Conservation (phyloP, 2,113 vertebrate genomes). For the Dicentrarchus labrax region DNA sequence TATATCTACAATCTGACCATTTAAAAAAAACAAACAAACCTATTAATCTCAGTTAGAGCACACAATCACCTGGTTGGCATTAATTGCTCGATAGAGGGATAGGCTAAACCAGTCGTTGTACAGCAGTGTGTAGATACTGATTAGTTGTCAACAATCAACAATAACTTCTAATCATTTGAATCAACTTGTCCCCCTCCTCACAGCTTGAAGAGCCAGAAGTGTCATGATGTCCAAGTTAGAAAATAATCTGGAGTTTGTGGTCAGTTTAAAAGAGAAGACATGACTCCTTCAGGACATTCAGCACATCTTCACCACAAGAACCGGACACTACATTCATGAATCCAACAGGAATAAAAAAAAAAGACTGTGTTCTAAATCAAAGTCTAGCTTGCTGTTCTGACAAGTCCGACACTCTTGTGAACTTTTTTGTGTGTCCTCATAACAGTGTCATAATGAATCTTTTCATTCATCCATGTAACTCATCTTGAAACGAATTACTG, state of each 20-base stretch:
- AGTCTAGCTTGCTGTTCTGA: background rate
- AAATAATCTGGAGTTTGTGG: background rate
- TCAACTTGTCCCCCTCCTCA: background rate
- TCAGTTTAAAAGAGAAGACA: constrained; percentile 27
- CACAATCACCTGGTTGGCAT: constrained; percentile 29
- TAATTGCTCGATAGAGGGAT: constrained; percentile 15
- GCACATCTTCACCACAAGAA: background rate
- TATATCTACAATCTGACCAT: constrained; percentile 43
- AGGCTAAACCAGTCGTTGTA: constrained; percentile 26
- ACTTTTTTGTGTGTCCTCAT: constrained; percentile 1
- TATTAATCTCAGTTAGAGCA: constrained; percentile 33
- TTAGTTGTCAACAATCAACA: constrained; percentile 20
- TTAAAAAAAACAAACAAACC: background rate
- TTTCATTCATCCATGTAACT: background rate
- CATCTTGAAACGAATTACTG: background rate
- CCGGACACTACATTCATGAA: background rate
- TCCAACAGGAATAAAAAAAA: background rate
- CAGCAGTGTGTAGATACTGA: constrained; percentile 29
- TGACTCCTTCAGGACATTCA: background rate
- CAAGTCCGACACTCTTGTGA: background rate
- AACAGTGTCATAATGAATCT: background rate
- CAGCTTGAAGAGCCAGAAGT: background rate
- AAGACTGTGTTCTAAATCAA: background rate
- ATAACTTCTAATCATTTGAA: constrained; percentile 9
- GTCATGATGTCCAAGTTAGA: background rate